A percentile compares a stretch with the other conserved stretches of the same genome.
Conservation (phyloP, 37 sponge, comb jelly and placozoan species). For the Haliclona indistincta region DNA sequence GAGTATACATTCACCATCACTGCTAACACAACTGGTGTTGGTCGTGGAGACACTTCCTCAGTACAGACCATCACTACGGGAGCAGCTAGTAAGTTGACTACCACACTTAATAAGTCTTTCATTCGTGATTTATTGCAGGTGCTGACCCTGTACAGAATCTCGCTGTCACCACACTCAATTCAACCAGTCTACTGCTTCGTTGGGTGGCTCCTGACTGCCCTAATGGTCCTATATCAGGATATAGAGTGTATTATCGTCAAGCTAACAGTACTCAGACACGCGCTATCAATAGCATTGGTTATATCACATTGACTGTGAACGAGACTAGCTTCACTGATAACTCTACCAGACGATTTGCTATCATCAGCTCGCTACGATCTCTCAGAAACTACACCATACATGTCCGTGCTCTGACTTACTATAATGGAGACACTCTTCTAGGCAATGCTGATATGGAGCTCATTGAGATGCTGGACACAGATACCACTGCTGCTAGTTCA, state of each 20-base stretch:
- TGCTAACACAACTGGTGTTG: background rate
- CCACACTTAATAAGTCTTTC: background rate
- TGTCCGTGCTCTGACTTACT: too few relatives aligned
- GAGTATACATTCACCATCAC: background rate
- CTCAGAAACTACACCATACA: too few relatives aligned
- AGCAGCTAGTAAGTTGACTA: background rate
- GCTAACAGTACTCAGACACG: background rate
- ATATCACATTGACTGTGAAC: too few relatives aligned
- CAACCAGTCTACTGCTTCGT: background rate
- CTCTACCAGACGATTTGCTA: too few relatives aligned
- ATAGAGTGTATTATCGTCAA: slow-evolving; percentile 12
- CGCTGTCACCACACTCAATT: background rate
- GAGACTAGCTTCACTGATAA: too few relatives aligned
- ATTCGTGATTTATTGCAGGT: background rate
- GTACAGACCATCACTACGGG: background rate
- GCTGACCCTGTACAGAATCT: background rate
- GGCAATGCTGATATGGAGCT: background rate
- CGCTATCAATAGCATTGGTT: background rate
- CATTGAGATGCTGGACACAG: background rate
- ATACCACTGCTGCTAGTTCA: background rate
- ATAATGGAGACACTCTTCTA: too few relatives aligned
- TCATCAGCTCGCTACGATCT: too few relatives aligned
- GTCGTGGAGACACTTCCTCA: background rate
- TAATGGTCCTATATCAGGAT: slow-evolving; percentile 27
- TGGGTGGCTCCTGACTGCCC: slow-evolving; percentile 38